phyloP scores from a whole-genome alignment of 2,888 invertebrate genomes.

The Nesidiocoris tenuis region DNA sequence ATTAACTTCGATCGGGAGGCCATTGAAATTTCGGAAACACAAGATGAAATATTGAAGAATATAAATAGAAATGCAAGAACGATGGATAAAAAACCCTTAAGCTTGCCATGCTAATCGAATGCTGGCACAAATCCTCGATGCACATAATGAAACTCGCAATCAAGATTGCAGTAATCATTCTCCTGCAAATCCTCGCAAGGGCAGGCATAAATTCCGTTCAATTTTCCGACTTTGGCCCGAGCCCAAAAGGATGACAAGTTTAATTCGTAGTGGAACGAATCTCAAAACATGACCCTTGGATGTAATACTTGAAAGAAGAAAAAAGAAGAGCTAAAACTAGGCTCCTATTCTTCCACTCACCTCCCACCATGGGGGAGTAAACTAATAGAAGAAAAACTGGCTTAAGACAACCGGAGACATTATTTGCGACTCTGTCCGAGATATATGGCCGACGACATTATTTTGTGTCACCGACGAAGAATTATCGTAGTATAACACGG shows the following conservation, averaged over 20 bases:
- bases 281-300: slow-evolving; percentile 31
- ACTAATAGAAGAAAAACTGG: slow-evolving; percentile 42
- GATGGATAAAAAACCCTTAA: too few species aligned
- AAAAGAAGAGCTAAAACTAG: background rate
- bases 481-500: slow-evolving; percentile 37
- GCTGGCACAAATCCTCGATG: too few species aligned
- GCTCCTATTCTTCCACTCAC: background rate
- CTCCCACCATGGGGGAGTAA: slow-evolving; percentile 1
- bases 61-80: too few species aligned
- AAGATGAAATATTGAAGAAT: too few species aligned
- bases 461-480: slow-evolving; percentile 37
- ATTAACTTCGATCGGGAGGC: too few species aligned
- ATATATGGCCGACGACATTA: slow-evolving; percentile 32
- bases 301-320: slow-evolving; percentile 14
- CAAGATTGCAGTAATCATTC: too few species aligned
- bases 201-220: background rate
- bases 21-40: too few species aligned
- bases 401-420: slow-evolving; percentile 38
- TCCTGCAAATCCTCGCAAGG: background rate
- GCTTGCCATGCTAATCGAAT: too few species aligned
- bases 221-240: background rate
- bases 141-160: too few species aligned
- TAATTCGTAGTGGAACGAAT: slow-evolving; percentile 3
- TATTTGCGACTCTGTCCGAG: slow-evolving; percentile 35
- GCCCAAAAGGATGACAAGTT: background rate